Percentiles rank a stretch among this genome's conserved stretches.
Conservation (phyloP, 1,140 invertebrate genomes). For the Cydia amplana region DNA sequence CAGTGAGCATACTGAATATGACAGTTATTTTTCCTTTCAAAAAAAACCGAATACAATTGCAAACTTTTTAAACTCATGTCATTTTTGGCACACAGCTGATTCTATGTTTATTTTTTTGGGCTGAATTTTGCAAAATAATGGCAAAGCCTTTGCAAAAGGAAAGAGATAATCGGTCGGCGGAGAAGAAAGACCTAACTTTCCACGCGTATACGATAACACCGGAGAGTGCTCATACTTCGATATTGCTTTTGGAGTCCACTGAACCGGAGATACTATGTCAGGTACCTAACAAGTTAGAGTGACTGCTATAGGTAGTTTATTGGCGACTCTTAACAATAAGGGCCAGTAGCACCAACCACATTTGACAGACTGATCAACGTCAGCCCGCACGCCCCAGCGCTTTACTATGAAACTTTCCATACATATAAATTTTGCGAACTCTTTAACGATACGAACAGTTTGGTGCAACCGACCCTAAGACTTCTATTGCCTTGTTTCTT, state of each 20-base stretch:
- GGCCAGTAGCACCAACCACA: too few species aligned
- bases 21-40: background rate
- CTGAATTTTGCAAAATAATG: constrained; percentile 43
- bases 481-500: too few species aligned
- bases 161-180: constrained; percentile 62
- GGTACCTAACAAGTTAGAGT: too few species aligned
- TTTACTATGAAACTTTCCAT: too few species aligned
- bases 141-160: constrained; percentile 70
- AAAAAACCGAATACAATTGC: background rate
- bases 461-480: too few species aligned
- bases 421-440: too few species aligned
- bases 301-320: too few species aligned
- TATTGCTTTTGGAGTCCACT: constrained; percentile 61
- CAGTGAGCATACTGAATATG: constrained; percentile 26
- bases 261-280: constrained; percentile 72
- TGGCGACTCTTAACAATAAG: too few species aligned
- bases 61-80: background rate
- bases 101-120: background rate
- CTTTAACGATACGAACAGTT: too few species aligned
- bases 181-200: constrained; percentile 66
- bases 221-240: constrained; percentile 65
- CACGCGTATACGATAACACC: constrained; percentile 65
- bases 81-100: background rate
- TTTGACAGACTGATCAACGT: too few species aligned
- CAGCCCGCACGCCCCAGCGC: too few species aligned